A percentile compares a stretch with the other conserved stretches of the same genome.
phyloP scores from a whole-genome alignment of 2,113 vertebrate genomes.

The Forbesichthys agassizii region DNA sequence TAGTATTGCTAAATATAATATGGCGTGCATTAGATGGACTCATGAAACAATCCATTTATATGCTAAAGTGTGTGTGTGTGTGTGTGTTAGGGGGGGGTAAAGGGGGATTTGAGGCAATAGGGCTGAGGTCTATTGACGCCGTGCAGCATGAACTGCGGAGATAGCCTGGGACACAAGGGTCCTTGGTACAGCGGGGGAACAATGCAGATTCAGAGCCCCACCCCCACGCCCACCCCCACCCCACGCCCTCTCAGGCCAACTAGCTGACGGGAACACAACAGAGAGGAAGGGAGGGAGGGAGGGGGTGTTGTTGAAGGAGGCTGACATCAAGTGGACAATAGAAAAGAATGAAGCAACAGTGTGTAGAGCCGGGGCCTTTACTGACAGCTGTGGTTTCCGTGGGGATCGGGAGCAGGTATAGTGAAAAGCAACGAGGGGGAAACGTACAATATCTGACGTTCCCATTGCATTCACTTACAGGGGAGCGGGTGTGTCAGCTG shows the following conservation, averaged over 20 bases:
- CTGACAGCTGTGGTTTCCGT: slow-evolving; percentile 28
- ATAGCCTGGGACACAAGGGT: slow-evolving; percentile 45
- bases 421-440: slow-evolving; percentile 1
- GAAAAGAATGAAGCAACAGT: slow-evolving; percentile 32
- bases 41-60: no score
- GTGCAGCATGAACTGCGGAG: slow-evolving; percentile 37
- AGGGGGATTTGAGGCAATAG: slow-evolving; percentile 16
- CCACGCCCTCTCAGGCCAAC: slow-evolving; percentile 23
- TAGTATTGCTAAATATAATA: no score
- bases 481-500: slow-evolving; percentile 8
- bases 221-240: neutral
- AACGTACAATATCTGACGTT: neutral
- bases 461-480: neutral
- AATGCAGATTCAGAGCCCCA: slow-evolving; percentile 55
- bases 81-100: neutral
- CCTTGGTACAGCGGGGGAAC: slow-evolving; percentile 70
- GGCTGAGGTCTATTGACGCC: slow-evolving; percentile 41
- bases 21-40: no score
- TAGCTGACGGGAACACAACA: slow-evolving; percentile 50
- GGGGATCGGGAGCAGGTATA: neutral
- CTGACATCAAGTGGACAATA: slow-evolving; percentile 2
- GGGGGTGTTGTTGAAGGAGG: slow-evolving; percentile 3
- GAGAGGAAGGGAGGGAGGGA: neutral
- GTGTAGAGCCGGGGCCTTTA: slow-evolving; percentile 8
- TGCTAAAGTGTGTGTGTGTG: neutral